These are phyloP conservation scores for Oxyruncus cristatus DNA, from an alignment of 2,113 vertebrate species.

Conservation along the genomic window DNA sequence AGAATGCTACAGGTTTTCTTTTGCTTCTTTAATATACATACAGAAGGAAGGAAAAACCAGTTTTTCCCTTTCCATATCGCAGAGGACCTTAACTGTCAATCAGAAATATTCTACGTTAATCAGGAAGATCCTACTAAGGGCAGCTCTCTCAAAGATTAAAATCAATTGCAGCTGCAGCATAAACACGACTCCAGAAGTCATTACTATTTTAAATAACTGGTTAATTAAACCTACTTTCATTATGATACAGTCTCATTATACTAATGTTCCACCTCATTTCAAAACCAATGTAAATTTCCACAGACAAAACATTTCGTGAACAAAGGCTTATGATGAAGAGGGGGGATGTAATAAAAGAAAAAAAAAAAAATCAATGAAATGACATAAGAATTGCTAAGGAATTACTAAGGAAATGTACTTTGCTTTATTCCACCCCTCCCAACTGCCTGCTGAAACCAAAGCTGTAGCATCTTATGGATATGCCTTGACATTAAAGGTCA, in stretches of 20 bases:
- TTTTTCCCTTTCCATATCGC: background rate
- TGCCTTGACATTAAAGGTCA: background rate
- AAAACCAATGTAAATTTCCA: background rate
- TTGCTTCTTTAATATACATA: background rate
- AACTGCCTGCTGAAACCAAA: background rate
- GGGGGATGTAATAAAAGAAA: background rate
- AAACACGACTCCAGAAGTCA: conserved; percentile 11
- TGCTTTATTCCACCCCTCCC: background rate
- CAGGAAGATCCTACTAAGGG: background rate
- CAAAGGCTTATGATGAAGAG: background rate
- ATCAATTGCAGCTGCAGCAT: conserved; percentile 4
- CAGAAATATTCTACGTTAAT: conserved; percentile 9
- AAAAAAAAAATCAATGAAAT: background rate
- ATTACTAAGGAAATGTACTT: background rate
- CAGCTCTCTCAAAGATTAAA: conserved; percentile 16
- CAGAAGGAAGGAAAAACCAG: background rate
- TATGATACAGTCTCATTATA: conserved; percentile 5
- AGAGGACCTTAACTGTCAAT: background rate
- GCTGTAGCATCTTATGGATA: background rate
- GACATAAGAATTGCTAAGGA: background rate
- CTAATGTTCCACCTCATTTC: background rate
- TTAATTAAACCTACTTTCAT: conserved; percentile 33
- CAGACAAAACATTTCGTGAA: background rate
- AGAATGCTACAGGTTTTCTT: background rate
- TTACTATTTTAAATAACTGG: conserved; percentile 26